Base-by-base conservation (phyloP, 2,888 invertebrate genomes). In the Gastracanthus pulcherrimus region DNA sequence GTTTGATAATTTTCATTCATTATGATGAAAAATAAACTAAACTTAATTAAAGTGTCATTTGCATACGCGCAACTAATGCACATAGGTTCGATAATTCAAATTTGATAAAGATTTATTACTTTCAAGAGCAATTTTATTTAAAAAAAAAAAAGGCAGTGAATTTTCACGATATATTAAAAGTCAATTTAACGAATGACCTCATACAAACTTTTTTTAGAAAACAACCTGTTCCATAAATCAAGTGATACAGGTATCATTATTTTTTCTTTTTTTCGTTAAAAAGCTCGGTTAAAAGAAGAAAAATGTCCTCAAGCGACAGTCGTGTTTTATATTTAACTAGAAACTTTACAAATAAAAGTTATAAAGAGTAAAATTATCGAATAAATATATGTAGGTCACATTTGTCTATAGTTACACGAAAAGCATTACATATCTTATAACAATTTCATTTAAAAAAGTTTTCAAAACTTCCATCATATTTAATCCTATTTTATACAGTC, bases 1-100 rank as follows among this genome's bases (percentile, higher is more conserved):
- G 45, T 72, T 78, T 41, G 9, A 41, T 19, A n/a, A 41, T 72
- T 55, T 55, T 71, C 11, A 34, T 69, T 67, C 31, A 31, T 69
- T 62, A 41, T 38, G 36, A 16, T 34, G n/a, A 72, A 74, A 64
- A 66, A 23, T 9, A 75, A 34, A 13, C 23, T 38, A 34, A 19
- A 48, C 31, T 75, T 29, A 26, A 66, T 48, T 48, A 51, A 45
- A 72, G 19, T 45, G 60, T 41, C 60, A 11, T 31, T 26, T 26
- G n/a, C 58, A 55, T 70, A 34, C 45, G 51, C 16, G 51, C 7
- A 26, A 26, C 3, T 6, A 51, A 51, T 13, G 19, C 19, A 16
- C 34, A 34, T 19, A 26, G 13, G 38, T 26, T 41, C 11, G 3
- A 38, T 36, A 19, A 66, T 13, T 66, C 64, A 66, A 38, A 66